Percentiles rank a stretch among this genome's conserved stretches.
Conservation (phyloP, 1,140 invertebrate species). For the Phymastichus coffea region DNA sequence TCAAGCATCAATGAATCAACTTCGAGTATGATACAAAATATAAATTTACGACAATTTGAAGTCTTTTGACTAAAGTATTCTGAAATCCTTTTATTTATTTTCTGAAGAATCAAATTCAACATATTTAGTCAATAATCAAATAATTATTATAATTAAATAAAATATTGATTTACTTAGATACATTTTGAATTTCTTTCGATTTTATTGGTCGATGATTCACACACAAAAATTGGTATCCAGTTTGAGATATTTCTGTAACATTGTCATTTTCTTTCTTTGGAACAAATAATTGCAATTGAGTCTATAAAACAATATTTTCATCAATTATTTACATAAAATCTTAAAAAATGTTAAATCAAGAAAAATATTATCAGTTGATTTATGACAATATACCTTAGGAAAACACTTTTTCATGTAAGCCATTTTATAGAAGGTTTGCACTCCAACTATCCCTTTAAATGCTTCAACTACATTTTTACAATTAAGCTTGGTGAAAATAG, state of each 20-base stretch:
- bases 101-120: constrained; percentile 41
- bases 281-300: constrained; percentile 53
- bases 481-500: constrained; percentile 60
- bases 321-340: neutral
- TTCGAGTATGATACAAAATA: constrained; percentile 55
- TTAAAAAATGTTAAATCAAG: neutral
- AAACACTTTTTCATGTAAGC: constrained; percentile 41
- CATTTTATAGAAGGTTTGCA: constrained; percentile 51
- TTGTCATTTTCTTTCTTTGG: constrained; percentile 52
- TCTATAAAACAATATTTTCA: constrained; percentile 35
- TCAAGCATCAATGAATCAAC: constrained; percentile 58
- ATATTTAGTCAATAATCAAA: constrained; percentile 3
- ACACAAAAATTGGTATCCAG: constrained; percentile 48
- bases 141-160: constrained; percentile 3
- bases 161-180: constrained; percentile 34
- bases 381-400: constrained; percentile 31
- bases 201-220: constrained; percentile 64
- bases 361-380: constrained; percentile 4
- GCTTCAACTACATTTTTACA: constrained; percentile 50
- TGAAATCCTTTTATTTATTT: constrained; percentile 45
- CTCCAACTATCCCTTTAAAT: constrained; percentile 53
- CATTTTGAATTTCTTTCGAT: constrained; percentile 62
- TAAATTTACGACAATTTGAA: constrained; percentile 46
- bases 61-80: constrained; percentile 40
- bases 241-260: constrained; percentile 40